Percentiles rank a stretch among this genome's conserved stretches.
phyloP scores from a whole-genome alignment of 2,888 invertebrate genomes.

The Dolomedes plantarius region DNA sequence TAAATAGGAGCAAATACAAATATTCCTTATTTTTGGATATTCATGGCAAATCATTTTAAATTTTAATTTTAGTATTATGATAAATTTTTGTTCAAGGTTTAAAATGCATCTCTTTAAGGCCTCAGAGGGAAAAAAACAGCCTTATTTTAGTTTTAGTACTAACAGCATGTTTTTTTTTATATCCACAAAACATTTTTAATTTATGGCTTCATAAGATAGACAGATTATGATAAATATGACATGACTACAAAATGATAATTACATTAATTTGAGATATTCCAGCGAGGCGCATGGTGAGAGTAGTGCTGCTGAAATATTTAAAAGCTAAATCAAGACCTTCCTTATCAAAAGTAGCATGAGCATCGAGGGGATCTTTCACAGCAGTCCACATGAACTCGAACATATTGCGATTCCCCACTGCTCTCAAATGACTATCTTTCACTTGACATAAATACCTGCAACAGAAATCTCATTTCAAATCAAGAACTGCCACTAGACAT shows the following conservation, averaged over 20 bases:
- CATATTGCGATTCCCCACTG: slow-evolving; percentile 93
- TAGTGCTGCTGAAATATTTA: slow-evolving; percentile 96
- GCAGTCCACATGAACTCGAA: slow-evolving; percentile 97
- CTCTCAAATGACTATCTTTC: slow-evolving; percentile 91
- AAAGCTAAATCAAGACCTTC: slow-evolving; percentile 95
- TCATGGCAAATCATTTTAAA: no score
- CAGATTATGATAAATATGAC: no score
- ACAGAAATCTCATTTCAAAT: neutral
- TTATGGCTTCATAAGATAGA: no score
- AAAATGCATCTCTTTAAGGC: no score
- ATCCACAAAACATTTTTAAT: no score
- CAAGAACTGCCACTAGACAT: neutral
- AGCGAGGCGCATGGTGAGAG: slow-evolving; percentile 93
- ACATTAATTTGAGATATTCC: slow-evolving; percentile 96
- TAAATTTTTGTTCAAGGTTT: no score
- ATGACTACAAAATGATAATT: slow-evolving; percentile 49
- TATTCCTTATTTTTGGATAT: no score
- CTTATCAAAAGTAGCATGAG: slow-evolving; percentile 76
- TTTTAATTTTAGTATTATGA: no score
- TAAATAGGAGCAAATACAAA: no score
- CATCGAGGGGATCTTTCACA: slow-evolving; percentile 92
- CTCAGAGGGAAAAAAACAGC: no score
- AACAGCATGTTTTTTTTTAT: no score
- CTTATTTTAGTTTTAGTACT: no score
- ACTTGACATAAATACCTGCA: slow-evolving; percentile 92